Evolutionary conservation across 2,888 invertebrate genomes (phyloP), one percentile per base, ranked within the genome.

Genomic region (Sinodicranocentrus sp.): DNA sequence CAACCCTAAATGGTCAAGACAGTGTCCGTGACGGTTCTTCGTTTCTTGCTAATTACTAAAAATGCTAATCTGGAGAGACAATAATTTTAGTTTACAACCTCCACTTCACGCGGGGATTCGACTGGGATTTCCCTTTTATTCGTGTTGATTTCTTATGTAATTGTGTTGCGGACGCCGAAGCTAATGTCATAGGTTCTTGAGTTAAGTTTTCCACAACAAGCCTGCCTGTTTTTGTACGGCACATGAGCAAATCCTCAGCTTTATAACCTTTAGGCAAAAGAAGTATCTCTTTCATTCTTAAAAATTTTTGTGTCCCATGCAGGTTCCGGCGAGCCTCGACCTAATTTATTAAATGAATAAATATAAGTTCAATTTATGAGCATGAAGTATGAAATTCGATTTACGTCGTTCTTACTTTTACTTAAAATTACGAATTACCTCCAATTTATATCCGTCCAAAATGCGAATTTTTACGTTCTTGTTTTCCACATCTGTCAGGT

Each of bases 391-490:
- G n/a, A n/a, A n/a, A n/a, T n/a, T n/a, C n/a, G n/a, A n/a, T n/a
- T n/a, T n/a, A n/a, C n/a, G n/a, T n/a, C n/a, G 8, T 65, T 15
- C 8, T 2, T 13, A 68, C 48, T 26, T 54, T 54, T n/a, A 71
- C 28, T 39, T 54, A 54, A 21, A 57, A 19, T 13, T 8, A 13
- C 19, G 6, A 63, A 25, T 43, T 39, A 86, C 84, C 76, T 83
- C 65, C 15, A 86, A 33, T 28, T 83, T 84, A 17, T 68, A 75
- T 26, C 85, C 85, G 26, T 82, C 79, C 39, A 83, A 65, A 19
- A 87, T 33, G 48, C 84, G 76, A 57, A 87, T 84, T 39, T 75
- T 65, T 15, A 87, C 84, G 59, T 87, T 84, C 17, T 72, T 72
- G 54, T 70, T 84, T 26, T 65, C 73, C 21, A 85, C 85, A 61